Conservation (phyloP, 1,140 invertebrate species). For the Drosophila pruinosa region DNA sequence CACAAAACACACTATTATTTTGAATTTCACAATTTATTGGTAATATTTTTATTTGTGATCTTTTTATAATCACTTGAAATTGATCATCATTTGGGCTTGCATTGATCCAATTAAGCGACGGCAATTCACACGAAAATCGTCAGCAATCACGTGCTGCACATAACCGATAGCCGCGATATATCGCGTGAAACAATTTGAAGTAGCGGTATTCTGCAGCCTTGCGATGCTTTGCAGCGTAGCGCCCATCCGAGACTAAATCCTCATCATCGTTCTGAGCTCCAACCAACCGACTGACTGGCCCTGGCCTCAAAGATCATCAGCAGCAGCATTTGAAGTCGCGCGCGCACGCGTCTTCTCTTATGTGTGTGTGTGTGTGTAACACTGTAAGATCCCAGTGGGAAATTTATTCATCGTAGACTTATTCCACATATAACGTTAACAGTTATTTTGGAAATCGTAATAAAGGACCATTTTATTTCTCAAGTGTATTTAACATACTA, state of each 20-base stretch:
- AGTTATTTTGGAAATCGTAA: no score
- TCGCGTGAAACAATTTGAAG: constrained; percentile 13
- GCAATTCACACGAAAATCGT: constrained; percentile 37
- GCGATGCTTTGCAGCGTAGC: constrained; percentile 74
- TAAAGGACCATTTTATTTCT: not conserved
- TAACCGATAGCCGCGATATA: constrained; percentile 36
- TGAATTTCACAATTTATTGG: constrained; percentile 1
- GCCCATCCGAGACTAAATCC: constrained; percentile 76
- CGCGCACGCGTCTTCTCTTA: constrained; percentile 61
- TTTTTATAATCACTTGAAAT: not conserved
- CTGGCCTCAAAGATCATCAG: constrained; percentile 73
- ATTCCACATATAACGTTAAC: no score
- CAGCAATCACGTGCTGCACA: constrained; percentile 54
- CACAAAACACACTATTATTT: not conserved
- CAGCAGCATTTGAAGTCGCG: constrained; percentile 57
- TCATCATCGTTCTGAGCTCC: constrained; percentile 71
- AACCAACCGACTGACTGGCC: constrained; percentile 65
- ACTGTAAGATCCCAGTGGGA: constrained; percentile 8
- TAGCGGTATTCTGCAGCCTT: constrained; percentile 52
- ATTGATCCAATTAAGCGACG: constrained; percentile 46
- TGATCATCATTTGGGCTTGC: not conserved
- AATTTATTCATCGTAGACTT: not conserved
- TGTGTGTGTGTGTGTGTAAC: constrained; percentile 13
- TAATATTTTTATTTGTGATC: not conserved
- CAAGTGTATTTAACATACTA: no score